phyloP scores from a whole-genome alignment of 2,113 vertebrate species.

The Anarrhichthys ocellatus region DNA sequence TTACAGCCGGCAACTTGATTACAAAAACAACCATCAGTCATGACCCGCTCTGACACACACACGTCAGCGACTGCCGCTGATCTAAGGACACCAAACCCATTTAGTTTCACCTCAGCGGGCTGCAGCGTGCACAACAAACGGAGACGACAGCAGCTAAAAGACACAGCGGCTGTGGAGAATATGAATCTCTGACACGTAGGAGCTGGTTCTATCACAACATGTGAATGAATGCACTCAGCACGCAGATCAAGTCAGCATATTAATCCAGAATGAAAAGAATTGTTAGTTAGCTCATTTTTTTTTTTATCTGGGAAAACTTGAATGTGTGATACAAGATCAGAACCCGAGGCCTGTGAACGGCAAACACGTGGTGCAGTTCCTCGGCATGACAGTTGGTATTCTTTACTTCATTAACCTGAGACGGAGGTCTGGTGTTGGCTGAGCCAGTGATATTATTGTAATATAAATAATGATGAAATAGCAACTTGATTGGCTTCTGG shows the following conservation, averaged over 20 bases:
- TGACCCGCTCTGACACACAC: neutral
- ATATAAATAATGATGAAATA: neutral
- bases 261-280: neutral
- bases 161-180: neutral
- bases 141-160: neutral
- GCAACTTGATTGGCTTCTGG: neutral
- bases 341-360: neutral
- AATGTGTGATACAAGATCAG: neutral
- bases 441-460: neutral
- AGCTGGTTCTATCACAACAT: neutral
- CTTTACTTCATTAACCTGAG: constrained; percentile 12
- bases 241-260: neutral
- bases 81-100: constrained; percentile 28
- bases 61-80: constrained; percentile 1
- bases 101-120: constrained; percentile 9
- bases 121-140: neutral
- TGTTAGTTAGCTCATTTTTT: too few relatives aligned
- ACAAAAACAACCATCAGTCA: constrained; percentile 20
- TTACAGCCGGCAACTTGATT: neutral
- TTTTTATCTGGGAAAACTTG: neutral
- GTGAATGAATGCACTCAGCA: neutral
- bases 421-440: neutral
- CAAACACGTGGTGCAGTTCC: neutral
- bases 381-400: neutral
- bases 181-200: neutral